A percentile compares a stretch with the other conserved stretches of the same genome.
Evolutionary conservation across 2,797 vertebrate genomes (phyloP).

Genomic region (Chelidonichthys spinosus): DNA sequence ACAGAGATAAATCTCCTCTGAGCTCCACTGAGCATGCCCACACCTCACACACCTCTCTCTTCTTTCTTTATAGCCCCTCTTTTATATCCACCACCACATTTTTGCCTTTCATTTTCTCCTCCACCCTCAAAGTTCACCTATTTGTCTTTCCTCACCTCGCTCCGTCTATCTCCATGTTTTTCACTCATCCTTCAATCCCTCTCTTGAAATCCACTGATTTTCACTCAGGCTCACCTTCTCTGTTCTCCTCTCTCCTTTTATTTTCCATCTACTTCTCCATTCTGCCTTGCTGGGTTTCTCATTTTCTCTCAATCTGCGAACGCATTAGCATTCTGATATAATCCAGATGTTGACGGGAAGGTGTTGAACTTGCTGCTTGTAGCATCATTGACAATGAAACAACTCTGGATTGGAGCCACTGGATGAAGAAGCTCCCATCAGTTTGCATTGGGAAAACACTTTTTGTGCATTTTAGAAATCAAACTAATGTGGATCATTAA

Average conservation of each 20-base stretch:
- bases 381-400: not conserved
- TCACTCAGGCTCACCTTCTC: not conserved
- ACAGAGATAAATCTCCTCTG: constrained; percentile 58
- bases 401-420: too few species aligned
- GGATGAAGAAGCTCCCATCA: too few species aligned
- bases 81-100: constrained; percentile 13
- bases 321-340: not conserved
- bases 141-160: constrained; percentile 16
- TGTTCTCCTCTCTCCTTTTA: not conserved
- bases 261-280: constrained; percentile 15
- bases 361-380: not conserved
- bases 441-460: too few species aligned
- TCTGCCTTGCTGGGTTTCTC: not conserved
- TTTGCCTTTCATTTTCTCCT: constrained; percentile 15
- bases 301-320: not conserved
- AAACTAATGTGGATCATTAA: too few species aligned
- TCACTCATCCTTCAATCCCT: not conserved
- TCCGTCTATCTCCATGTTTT: not conserved
- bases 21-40: constrained; percentile 41
- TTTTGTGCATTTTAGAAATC: too few species aligned
- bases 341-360: too few species aligned
- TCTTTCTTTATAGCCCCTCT: not conserved
- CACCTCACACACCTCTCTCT: constrained; percentile 16
- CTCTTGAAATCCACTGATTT: constrained; percentile 2
- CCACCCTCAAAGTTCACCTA: not conserved